Base-by-base conservation (phyloP, 2,888 invertebrate species). In the Drosophila meridiana region DNA sequence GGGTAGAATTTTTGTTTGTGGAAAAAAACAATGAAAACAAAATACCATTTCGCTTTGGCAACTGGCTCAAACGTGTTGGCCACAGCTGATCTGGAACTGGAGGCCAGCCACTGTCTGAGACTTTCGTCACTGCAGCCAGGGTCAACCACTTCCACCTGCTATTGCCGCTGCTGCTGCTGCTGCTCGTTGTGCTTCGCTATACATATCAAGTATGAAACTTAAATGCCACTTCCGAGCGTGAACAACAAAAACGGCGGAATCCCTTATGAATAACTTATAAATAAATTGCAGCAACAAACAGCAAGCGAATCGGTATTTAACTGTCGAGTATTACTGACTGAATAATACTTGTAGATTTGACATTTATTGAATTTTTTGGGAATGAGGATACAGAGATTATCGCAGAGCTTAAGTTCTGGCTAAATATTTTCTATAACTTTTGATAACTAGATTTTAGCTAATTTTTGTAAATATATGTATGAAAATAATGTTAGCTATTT, bases 81-180 rank as follows among this genome's bases (percentile, higher is more conserved):
- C 30, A 26, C 75, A 64, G 60, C 68, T 68, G 68, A 61, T 73
- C 64, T 34, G 34, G 6, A 62, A 45, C 61, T 62, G 63, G 58
- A 78, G 69, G 67, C 65, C 52, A 47, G 28, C 75, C 50, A 63
- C 62, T 61, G 66, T 56, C 67, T 56, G 62, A 47, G 60, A 20
- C 43, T 69, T 34, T 28, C 40, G 42, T 55, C 45, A 32, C 36
- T 38, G 59, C 47, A 65, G 40, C 11, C 82, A 82, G 57, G 79
- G 83, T 75, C 76, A 82, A 36, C 82, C 48, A 71, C 67, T 78
- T 79, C 62, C 83, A 78, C 55, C 63, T 78, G 68, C 68, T 36
- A 58, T 20, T 43, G 9, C 14, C 20, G 14, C 28, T 32, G 42
- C 6, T 52, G 38, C 20, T 30, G 14, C 14, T 38, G 34, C 43